A percentile compares a stretch with the other conserved stretches of the same genome.
Conservation (phyloP, 2,113 vertebrate species). For the Bufo gargarizans region DNA sequence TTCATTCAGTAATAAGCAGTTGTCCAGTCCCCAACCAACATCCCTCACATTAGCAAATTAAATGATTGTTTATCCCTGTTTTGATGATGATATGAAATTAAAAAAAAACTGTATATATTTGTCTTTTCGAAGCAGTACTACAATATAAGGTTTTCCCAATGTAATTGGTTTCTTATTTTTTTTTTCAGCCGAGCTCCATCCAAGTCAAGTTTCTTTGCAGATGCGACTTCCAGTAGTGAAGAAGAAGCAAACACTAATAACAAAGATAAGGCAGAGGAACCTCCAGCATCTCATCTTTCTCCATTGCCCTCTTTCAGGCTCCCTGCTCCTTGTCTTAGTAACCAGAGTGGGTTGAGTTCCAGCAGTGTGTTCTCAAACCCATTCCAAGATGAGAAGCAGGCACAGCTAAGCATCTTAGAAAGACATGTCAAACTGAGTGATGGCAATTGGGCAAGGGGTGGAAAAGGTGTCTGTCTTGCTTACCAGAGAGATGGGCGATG, state of each 20-base stretch:
- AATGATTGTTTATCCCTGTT: too few relatives aligned
- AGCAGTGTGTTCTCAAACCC: slow-evolving; percentile 76
- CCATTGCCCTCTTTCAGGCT: slow-evolving; percentile 13
- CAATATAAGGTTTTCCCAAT: neutral
- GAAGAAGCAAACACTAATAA: neutral
- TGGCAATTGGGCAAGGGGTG: slow-evolving; percentile 72
- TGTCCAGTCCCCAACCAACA: too few relatives aligned
- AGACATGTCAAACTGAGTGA: slow-evolving; percentile 79
- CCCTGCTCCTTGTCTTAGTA: slow-evolving; percentile 49
- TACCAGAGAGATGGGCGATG: slow-evolving; percentile 78
- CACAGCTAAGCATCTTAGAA: slow-evolving; percentile 73
- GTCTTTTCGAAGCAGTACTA: neutral
- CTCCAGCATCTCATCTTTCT: neutral
- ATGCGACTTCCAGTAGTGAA: slow-evolving; percentile 12
- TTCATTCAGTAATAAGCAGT: too few relatives aligned
- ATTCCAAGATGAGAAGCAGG: slow-evolving; percentile 73
- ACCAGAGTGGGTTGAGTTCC: neutral
- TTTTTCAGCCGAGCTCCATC: neutral
- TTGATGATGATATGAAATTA: too few relatives aligned
- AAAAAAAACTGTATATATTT: neutral
- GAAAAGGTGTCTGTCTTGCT: slow-evolving; percentile 72
- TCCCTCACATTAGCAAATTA: too few relatives aligned
- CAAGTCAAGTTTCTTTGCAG: slow-evolving; percentile 8
- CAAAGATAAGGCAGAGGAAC: neutral
- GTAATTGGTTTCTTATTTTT: neutral